Base-by-base conservation (phyloP, 1,140 invertebrate genomes). In the Tribolium castaneum region DNA sequence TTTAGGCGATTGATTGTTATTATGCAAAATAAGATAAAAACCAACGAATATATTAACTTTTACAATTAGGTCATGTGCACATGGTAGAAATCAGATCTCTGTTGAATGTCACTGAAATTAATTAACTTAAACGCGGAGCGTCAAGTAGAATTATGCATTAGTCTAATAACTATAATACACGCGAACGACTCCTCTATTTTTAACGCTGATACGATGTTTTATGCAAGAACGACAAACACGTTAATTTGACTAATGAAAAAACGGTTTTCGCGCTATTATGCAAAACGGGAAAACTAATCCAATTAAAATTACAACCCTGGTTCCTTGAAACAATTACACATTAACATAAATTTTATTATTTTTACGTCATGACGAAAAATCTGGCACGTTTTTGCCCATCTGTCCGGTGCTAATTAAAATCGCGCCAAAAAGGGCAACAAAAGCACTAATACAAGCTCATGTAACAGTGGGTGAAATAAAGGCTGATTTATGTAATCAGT, bases 401-500 rank as follows among this genome's bases (percentile, higher is more conserved):
- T 22, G 16, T 34, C 34, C 6, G 6, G 10, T 70, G 16, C 6
- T 77, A 77, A 77, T 77, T 77, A 77, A 77, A 72, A 72, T 6
- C 2, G 30, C 59, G 56, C 14, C 71, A 72, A 70, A 77, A 78
- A 71, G 34, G 59, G 62, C 71, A 78, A 49, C 25, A 70, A 25
- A 25, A 75, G 66, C 70, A 70, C 66, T 51, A 51, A 78, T 78
- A 51, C 56, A 75, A 74, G 77, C 59, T 75, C 71, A 75, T 78
- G 72, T 78, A 50, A 51, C 50, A 73, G 77, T 78, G 77, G 77
- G 77, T 75, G 77, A 78, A 75, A 78, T 78, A 78, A 78, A 78
- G 76, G 77, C 72, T 78, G 77, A 78, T 78, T 78, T 78, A 78
- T 78, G 72, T 75, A 78, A 78, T 78, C 77, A 78, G 77, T 78